Percentiles rank a stretch among this genome's conserved stretches.
phyloP scores from a whole-genome alignment of 2,888 invertebrate genomes.

The Macrophya alboannulata region DNA sequence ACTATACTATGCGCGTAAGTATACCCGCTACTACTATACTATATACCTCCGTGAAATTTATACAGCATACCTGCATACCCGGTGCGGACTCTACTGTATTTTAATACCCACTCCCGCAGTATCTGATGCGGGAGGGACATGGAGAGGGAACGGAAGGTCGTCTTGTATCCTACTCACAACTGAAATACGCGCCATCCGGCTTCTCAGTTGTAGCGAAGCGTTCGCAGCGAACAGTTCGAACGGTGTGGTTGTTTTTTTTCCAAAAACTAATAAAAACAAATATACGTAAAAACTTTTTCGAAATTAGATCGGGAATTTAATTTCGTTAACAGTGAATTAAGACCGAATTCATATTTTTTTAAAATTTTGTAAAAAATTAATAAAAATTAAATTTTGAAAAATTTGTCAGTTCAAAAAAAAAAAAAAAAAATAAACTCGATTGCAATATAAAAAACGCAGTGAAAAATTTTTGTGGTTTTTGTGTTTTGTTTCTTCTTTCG shows the following conservation, averaged over 20 bases:
- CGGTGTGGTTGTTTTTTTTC: slow-evolving; percentile 35
- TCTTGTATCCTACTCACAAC: slow-evolving; percentile 71
- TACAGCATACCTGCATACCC: background rate
- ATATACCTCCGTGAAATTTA: background rate
- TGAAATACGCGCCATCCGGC: slow-evolving; percentile 34
- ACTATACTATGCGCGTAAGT: too few species aligned
- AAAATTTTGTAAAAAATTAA: background rate
- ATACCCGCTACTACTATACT: background rate
- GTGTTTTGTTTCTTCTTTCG: background rate
- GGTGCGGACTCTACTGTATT: background rate
- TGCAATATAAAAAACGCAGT: background rate
- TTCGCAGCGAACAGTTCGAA: slow-evolving; percentile 57
- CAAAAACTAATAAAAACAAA: slow-evolving; percentile 1
- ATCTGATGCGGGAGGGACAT: background rate
- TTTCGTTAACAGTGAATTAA: slow-evolving; percentile 12
- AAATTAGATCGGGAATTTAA: background rate
- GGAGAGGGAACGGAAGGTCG: slow-evolving; percentile 70
- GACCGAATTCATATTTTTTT: background rate
- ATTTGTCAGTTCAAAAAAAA: slow-evolving; percentile 12
- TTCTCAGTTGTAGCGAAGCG: slow-evolving; percentile 60
- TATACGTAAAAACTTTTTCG: background rate
- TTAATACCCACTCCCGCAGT: background rate
- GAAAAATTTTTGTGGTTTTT: background rate
- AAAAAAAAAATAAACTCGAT: background rate
- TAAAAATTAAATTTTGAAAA: background rate